These are phyloP conservation scores for Prorops nasuta DNA, from an alignment of 1,140 invertebrate species.

Conservation along the genomic window DNA sequence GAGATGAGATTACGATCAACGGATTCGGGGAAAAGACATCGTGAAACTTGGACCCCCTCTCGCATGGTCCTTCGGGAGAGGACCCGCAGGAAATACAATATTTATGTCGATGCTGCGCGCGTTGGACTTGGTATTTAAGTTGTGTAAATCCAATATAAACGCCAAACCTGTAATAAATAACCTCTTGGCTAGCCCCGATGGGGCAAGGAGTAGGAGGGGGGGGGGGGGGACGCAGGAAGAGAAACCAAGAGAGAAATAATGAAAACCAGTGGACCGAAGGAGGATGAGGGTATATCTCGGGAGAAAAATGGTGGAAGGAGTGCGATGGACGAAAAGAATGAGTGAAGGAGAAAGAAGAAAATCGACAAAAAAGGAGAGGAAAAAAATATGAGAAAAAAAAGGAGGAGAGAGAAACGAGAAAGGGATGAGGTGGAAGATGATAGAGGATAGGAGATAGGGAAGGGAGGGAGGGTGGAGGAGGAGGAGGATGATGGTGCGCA, in stretches of 20 bases:
- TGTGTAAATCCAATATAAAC: constrained; percentile 55
- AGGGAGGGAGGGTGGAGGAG: constrained; percentile 12
- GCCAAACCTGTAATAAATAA: constrained; percentile 52
- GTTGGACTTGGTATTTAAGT: constrained; percentile 45
- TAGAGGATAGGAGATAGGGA: constrained; percentile 10
- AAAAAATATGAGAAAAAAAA: not conserved
- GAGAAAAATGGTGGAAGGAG: not conserved
- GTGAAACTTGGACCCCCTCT: too few species aligned
- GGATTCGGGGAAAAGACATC: constrained; percentile 7
- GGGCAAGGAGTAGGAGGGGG: constrained; percentile 1
- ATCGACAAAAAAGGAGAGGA: not conserved
- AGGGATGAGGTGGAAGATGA: constrained; percentile 14
- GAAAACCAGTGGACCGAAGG: not conserved
- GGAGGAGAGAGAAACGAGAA: not conserved
- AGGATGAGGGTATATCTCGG: not conserved
- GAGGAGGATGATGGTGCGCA: constrained; percentile 14
- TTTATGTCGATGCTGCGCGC: constrained; percentile 46
- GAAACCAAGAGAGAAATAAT: constrained; percentile 8
- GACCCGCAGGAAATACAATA: constrained; percentile 43
- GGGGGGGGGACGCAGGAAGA: constrained; percentile 16
- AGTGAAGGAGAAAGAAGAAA: not conserved
- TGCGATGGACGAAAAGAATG: not conserved
- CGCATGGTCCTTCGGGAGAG: constrained; percentile 10
- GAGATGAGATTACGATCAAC: constrained; percentile 15
- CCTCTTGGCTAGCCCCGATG: constrained; percentile 34